Evolutionary conservation across 2,113 vertebrate genomes (phyloP).

Genomic region (Coryphaenoides rupestris): DNA sequence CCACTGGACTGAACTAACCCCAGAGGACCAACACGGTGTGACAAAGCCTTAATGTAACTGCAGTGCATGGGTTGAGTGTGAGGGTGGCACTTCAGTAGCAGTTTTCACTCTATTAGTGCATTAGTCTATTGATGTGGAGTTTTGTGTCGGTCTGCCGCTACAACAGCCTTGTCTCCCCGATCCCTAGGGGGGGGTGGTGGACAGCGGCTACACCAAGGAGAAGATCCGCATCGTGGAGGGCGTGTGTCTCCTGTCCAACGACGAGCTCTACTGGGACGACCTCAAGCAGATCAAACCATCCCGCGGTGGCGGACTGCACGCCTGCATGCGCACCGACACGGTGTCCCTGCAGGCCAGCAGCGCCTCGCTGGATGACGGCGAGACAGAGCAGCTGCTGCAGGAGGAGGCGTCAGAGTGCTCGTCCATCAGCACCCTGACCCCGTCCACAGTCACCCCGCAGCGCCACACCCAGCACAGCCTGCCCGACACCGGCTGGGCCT

Average conservation of each 20-base stretch:
- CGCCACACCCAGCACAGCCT: slow-evolving; percentile 81
- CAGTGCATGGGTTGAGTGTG: no score
- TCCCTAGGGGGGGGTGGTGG: slow-evolving; percentile 77
- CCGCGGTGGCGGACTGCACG: slow-evolving; percentile 89
- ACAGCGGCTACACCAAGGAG: slow-evolving; percentile 91
- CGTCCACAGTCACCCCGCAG: slow-evolving; percentile 79
- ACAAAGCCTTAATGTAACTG: no score
- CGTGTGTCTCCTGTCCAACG: slow-evolving; percentile 89
- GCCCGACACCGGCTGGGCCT: slow-evolving; percentile 92
- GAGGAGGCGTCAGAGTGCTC: slow-evolving; percentile 95
- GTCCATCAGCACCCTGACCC: slow-evolving; percentile 81
- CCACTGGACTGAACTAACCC: no score
- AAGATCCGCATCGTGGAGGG: slow-evolving; percentile 98
- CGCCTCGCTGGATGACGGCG: slow-evolving; percentile 89
- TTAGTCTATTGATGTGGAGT: neutral
- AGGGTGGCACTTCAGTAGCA: no score
- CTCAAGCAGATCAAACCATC: slow-evolving; percentile 92
- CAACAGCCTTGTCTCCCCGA: neutral
- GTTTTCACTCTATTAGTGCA: no score
- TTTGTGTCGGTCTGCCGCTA: neutral
- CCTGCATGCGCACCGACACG: slow-evolving; percentile 95
- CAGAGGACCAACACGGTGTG: no score
- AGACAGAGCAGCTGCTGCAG: slow-evolving; percentile 95
- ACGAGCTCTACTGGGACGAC: slow-evolving; percentile 94
- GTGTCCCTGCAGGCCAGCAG: slow-evolving; percentile 96